Percentiles rank a stretch among this genome's conserved stretches.
Evolutionary conservation across 2,113 vertebrate genomes (phyloP).

Genomic region (Numenius arquata): DNA sequence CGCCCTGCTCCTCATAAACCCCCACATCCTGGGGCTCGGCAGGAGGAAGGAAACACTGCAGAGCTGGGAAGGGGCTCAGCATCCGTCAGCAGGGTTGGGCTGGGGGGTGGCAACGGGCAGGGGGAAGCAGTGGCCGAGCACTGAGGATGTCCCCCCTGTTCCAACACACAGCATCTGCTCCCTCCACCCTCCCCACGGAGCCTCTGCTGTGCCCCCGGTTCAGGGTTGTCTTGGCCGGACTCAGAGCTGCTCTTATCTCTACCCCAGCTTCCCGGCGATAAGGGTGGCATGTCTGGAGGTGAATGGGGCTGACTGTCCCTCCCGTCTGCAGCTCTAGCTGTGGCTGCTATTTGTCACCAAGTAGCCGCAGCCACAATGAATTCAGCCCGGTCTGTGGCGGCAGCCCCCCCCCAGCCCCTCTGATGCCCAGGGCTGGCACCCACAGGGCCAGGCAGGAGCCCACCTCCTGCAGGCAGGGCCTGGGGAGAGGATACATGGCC

Average conservation of each 20-base stretch:
- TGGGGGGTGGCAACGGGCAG: neutral
- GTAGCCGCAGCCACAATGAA: neutral
- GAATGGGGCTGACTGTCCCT: neutral
- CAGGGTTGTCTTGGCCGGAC: neutral
- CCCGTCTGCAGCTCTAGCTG: neutral
- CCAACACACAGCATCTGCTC: neutral
- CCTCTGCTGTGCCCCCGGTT: neutral
- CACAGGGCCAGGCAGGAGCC: neutral
- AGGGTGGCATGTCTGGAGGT: neutral
- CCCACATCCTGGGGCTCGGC: fast-evolving
- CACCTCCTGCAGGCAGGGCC: neutral
- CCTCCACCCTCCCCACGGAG: fast-evolving
- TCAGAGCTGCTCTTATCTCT: neutral
- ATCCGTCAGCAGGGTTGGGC: neutral
- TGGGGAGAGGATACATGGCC: neutral
- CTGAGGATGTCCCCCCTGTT: neutral
- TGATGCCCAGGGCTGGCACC: neutral
- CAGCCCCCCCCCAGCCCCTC: neutral
- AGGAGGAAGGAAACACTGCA: neutral
- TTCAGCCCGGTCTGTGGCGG: neutral
- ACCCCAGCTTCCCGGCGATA: neutral
- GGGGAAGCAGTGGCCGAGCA: fast-evolving
- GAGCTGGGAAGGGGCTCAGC: neutral
- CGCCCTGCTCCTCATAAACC: fast-evolving
- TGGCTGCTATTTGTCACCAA: neutral